Percentiles rank a stretch among this genome's conserved stretches.
Evolutionary conservation across 2,797 vertebrate genomes (phyloP).

Genomic region (Pteronotus mesoamericanus): DNA sequence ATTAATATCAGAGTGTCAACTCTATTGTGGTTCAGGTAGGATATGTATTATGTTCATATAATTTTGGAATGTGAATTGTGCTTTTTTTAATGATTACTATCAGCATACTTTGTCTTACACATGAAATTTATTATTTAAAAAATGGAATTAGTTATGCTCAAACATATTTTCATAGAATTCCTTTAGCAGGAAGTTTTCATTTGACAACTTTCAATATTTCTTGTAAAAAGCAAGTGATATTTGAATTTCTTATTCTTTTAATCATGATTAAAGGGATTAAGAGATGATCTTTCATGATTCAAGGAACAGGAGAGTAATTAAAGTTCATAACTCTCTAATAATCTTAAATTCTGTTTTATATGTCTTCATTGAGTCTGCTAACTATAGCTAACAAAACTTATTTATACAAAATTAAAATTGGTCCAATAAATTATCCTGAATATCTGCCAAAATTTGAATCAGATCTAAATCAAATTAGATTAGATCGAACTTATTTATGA

Average conservation of each 20-base stretch:
- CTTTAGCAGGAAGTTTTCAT: background rate
- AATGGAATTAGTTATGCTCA: background rate
- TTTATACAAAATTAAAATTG: conserved; percentile 1
- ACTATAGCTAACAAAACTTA: background rate
- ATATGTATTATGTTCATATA: background rate
- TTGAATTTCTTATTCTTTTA: background rate
- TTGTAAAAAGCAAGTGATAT: background rate
- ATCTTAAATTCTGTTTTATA: background rate
- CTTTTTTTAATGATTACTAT: background rate
- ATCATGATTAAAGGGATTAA: background rate
- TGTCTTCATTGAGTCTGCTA: background rate
- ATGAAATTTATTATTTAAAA: background rate
- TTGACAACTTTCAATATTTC: background rate
- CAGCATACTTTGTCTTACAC: background rate
- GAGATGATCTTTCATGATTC: background rate
- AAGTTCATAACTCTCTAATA: background rate
- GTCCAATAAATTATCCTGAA: background rate
- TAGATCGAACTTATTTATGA: conserved; percentile 10
- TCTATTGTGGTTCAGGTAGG: background rate
- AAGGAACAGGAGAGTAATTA: background rate
- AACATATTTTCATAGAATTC: background rate
- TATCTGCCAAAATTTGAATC: background rate
- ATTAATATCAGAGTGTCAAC: background rate
- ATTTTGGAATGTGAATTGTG: background rate
- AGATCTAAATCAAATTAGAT: background rate